A percentile compares a stretch with the other conserved stretches of the same genome.
These are phyloP conservation scores for Anticlea derivata DNA, from an alignment of 2,888 invertebrate genomes.

Conservation along the genomic window DNA sequence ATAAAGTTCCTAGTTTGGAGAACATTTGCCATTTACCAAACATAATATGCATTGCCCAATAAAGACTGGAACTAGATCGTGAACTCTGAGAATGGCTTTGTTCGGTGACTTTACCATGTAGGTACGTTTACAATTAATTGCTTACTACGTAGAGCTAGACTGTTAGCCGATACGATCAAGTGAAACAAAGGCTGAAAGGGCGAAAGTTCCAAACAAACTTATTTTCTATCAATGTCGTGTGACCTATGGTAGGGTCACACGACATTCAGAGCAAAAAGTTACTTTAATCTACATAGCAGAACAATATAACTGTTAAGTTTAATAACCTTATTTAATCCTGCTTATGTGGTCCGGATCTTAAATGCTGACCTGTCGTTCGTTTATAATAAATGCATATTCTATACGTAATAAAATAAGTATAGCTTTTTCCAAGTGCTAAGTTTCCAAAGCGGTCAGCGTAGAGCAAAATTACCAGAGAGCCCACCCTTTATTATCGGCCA, in stretches of 20 bases:
- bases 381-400: too few relatives aligned
- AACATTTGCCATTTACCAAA: constrained; percentile 71
- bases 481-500: constrained; percentile 13
- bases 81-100: constrained; percentile 58
- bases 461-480: too few relatives aligned
- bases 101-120: constrained; percentile 48
- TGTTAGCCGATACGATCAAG: constrained; percentile 30
- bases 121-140: constrained; percentile 56
- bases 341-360: too few relatives aligned
- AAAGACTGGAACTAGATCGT: constrained; percentile 60
- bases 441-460: too few relatives aligned
- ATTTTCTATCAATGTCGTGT: constrained; percentile 3
- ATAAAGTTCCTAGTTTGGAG: constrained; percentile 67
- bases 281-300: too few relatives aligned
- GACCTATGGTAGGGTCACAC: too few relatives aligned
- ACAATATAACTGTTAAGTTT: too few relatives aligned
- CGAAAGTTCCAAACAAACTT: constrained; percentile 16
- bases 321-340: too few relatives aligned
- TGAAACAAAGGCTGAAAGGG: constrained; percentile 23
- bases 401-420: too few relatives aligned
- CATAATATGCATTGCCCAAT: constrained; percentile 59
- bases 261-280: too few relatives aligned
- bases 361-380: too few relatives aligned
- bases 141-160: constrained; percentile 29
- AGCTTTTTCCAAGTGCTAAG: too few relatives aligned